Evolutionary conservation across 2,888 invertebrate genomes (phyloP).

Genomic region (Litoditis marina): DNA sequence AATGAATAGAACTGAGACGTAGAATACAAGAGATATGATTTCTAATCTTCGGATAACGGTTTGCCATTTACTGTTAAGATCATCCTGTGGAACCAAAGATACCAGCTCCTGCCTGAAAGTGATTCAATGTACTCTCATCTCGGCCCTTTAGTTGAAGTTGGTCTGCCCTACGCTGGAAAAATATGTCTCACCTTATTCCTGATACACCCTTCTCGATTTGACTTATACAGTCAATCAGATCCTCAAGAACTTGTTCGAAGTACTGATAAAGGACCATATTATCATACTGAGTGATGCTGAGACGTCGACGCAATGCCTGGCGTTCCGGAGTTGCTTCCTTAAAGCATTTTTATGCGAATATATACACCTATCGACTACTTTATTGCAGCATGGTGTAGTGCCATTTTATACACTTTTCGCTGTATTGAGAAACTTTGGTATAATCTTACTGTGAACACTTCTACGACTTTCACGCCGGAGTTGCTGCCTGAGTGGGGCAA

Average conservation of each 20-base stretch:
- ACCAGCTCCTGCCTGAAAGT: conserved; percentile 50
- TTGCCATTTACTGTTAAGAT: conserved; percentile 53
- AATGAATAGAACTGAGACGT: conserved; percentile 52
- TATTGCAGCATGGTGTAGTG: too few relatives aligned
- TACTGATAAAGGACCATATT: conserved; percentile 58
- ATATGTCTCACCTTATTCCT: conserved; percentile 44
- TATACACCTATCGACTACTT: too few relatives aligned
- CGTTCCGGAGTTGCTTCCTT: conserved; percentile 11
- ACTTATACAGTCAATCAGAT: conserved; percentile 42
- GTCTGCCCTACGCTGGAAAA: background rate
- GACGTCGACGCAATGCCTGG: conserved; percentile 37
- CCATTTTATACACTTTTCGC: too few relatives aligned
- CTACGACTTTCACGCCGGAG: too few relatives aligned
- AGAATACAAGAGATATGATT: conserved; percentile 56
- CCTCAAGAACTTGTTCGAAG: conserved; percentile 56
- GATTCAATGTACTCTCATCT: background rate
- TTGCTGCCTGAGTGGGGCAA: too few relatives aligned
- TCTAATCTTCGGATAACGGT: conserved; percentile 56
- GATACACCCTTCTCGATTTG: conserved; percentile 48
- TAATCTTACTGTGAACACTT: too few relatives aligned
- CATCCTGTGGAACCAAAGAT: conserved; percentile 50
- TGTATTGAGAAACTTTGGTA: background rate
- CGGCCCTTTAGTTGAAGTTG: background rate
- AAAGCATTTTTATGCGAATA: too few relatives aligned
- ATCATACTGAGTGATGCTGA: conserved; percentile 57